These are phyloP conservation scores for Adelphocoris suturalis DNA, from an alignment of 2,888 invertebrate species.

Conservation along the genomic window DNA sequence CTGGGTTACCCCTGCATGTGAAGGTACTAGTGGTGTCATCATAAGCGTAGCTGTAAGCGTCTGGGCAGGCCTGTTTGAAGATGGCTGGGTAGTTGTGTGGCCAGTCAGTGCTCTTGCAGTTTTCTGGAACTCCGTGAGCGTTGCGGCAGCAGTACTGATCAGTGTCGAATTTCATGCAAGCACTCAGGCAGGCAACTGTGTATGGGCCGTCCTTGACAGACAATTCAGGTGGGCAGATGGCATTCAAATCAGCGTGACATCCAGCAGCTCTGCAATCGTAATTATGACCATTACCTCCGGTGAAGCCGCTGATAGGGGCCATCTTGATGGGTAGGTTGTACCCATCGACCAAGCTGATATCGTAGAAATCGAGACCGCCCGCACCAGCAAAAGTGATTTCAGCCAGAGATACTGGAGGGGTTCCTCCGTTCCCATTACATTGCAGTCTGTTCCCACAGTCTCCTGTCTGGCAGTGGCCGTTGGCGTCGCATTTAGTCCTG, in stretches of 20 bases:
- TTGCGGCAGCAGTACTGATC: conserved; percentile 80
- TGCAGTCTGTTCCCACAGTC: conserved; percentile 76
- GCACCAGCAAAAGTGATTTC: conserved; percentile 79
- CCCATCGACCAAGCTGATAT: conserved; percentile 80
- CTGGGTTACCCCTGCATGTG: conserved; percentile 78
- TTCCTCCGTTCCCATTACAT: conserved; percentile 79
- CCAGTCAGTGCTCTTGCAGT: conserved; percentile 78
- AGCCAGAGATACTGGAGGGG: conserved; percentile 79
- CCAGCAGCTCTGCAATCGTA: conserved; percentile 78
- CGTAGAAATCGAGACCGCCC: conserved; percentile 79
- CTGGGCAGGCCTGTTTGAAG: conserved; percentile 80
- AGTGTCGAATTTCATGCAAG: conserved; percentile 79
- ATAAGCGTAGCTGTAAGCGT: conserved; percentile 81
- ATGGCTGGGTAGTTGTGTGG: conserved; percentile 78
- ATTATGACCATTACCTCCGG: conserved; percentile 77
- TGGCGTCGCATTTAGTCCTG: conserved; percentile 49
- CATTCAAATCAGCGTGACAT: conserved; percentile 76
- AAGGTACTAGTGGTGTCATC: conserved; percentile 78
- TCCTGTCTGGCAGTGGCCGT: conserved; percentile 46
- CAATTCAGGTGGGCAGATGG: conserved; percentile 78
- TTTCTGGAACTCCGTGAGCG: conserved; percentile 78
- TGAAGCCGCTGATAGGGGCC: conserved; percentile 21
- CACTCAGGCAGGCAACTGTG: conserved; percentile 79
- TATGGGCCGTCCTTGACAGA: conserved; percentile 76
- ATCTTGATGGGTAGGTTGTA: conserved; percentile 78